These are phyloP conservation scores for Gracilinanus agilis DNA, from an alignment of 2,113 vertebrate genomes.

Conservation along the genomic window DNA sequence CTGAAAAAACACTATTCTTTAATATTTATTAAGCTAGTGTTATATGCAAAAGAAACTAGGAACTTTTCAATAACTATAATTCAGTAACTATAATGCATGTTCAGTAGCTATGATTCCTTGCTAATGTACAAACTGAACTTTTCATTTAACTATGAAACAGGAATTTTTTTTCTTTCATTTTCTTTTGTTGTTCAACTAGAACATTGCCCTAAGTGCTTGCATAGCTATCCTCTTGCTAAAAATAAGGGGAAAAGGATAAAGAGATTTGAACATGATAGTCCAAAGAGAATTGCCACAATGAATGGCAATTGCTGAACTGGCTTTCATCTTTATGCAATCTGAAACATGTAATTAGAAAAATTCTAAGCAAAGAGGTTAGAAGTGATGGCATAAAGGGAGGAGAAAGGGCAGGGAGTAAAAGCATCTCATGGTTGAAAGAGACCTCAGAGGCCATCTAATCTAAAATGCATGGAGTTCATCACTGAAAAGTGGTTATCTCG, in stretches of 20 bases:
- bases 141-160: not conserved
- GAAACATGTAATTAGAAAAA: not conserved
- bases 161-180: not conserved
- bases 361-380: not conserved
- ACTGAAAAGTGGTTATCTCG: not conserved
- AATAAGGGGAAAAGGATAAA: too few relatives aligned
- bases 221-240: not conserved
- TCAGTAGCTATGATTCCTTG: not conserved
- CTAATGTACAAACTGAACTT: not conserved
- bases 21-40: not conserved
- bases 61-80: not conserved
- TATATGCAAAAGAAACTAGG: not conserved
- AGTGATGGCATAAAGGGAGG: not conserved
- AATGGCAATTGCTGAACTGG: not conserved
- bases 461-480: not conserved
- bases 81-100: not conserved
- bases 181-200: slow-evolving; percentile 8
- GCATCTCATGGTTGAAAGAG: not conserved
- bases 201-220: not conserved
- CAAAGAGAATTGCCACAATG: slow-evolving; percentile 6
- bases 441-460: not conserved
- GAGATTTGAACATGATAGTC: not conserved
- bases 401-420: not conserved
- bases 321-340: slow-evolving; percentile 2
- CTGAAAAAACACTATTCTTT: not conserved